Conservation (phyloP, 1,140 invertebrate genomes). For the Gryon sp. region DNA sequence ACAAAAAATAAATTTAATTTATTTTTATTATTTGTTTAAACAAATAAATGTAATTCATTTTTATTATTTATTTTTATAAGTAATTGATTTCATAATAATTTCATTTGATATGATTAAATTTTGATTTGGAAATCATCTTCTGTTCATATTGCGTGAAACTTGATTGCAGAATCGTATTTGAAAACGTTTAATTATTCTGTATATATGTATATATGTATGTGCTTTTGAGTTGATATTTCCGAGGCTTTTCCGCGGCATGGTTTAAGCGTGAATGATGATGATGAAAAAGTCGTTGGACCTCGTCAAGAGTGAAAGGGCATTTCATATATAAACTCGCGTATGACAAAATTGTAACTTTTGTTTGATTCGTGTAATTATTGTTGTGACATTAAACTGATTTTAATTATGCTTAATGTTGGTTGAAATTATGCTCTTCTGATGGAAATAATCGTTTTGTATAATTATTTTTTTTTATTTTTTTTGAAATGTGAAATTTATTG, state of each 20-base stretch:
- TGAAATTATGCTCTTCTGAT: conserved; percentile 15
- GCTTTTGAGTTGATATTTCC: too few relatives aligned
- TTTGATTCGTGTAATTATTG: conserved; percentile 10
- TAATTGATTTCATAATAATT: too few relatives aligned
- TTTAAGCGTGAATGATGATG: conserved; percentile 8
- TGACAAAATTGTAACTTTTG: conserved; percentile 1
- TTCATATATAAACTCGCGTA: background rate
- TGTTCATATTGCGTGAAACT: conserved; percentile 1
- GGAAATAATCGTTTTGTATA: conserved; percentile 17
- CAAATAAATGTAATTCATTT: too few relatives aligned
- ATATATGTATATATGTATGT: too few relatives aligned
- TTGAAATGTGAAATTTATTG: conserved; percentile 9
- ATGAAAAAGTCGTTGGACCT: background rate
- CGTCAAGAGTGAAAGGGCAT: conserved; percentile 10
- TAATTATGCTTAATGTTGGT: conserved; percentile 37
- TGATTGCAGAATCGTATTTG: background rate
- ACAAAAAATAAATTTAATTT: too few relatives aligned
- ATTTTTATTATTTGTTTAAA: too few relatives aligned
- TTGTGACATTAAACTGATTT: conserved; percentile 30
- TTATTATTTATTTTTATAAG: too few relatives aligned
- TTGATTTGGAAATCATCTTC: too few relatives aligned
- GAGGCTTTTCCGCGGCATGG: background rate
- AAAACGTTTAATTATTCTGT: conserved; percentile 19
- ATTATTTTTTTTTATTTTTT: background rate
- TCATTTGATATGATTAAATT: too few relatives aligned